Percentiles rank a stretch among this genome's conserved stretches.
Conservation (phyloP, 2,797 vertebrate species). For the Poecilia picta region DNA sequence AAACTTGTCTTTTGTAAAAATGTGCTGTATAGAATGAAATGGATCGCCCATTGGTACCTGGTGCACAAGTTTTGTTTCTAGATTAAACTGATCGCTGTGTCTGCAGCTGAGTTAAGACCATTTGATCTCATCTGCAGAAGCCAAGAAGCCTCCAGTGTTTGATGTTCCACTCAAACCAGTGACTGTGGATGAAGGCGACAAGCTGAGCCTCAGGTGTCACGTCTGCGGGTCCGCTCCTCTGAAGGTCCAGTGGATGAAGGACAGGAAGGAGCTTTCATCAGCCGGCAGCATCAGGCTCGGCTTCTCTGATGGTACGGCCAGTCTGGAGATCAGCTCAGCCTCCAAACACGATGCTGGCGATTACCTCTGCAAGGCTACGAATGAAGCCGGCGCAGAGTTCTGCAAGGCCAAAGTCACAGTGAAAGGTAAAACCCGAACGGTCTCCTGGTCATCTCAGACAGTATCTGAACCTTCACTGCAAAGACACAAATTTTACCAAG, state of each 20-base stretch:
- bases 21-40: not conserved
- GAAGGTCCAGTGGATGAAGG: constrained; percentile 94
- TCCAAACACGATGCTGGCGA: constrained; percentile 89
- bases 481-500: too few species aligned
- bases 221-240: constrained; percentile 90
- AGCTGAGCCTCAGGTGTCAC: constrained; percentile 88
- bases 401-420: constrained; percentile 92
- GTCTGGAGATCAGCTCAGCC: constrained; percentile 84
- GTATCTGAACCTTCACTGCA: not conserved
- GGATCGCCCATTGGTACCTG: not conserved
- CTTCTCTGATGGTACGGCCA: constrained; percentile 88
- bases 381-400: constrained; percentile 89
- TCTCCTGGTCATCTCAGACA: not conserved
- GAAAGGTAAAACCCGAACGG: constrained; percentile 81
- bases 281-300: constrained; percentile 86
- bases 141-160: constrained; percentile 90
- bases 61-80: not conserved
- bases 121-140: constrained; percentile 80
- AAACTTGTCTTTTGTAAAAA: not conserved
- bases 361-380: constrained; percentile 95
- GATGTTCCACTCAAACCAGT: constrained; percentile 88
- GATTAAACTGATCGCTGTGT: not conserved
- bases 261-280: constrained; percentile 88
- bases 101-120: not conserved
- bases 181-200: constrained; percentile 85